Conservation (phyloP, 2,888 invertebrate species). For the Tipula vernalis region DNA sequence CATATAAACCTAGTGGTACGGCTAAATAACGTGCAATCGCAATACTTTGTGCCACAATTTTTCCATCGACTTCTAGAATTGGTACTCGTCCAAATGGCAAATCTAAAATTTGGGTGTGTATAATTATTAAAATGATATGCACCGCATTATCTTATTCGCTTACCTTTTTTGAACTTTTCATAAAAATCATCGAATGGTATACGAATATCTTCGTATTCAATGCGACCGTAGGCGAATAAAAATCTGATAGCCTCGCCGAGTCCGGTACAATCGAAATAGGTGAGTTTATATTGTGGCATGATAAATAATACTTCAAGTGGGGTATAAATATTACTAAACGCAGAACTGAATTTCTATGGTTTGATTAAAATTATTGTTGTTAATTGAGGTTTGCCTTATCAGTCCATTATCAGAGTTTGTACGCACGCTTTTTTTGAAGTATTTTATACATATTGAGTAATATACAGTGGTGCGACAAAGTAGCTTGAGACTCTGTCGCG, state of each 20-base stretch:
- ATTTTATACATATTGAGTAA: too few species aligned
- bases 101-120: not conserved
- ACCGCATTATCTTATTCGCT: not conserved
- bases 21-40: not conserved
- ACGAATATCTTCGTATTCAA: conserved; percentile 49
- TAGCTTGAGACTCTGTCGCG: too few species aligned
- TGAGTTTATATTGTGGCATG: not conserved
- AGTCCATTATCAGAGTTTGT: too few species aligned
- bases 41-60: not conserved
- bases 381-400: too few species aligned
- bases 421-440: too few species aligned
- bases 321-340: too few species aligned
- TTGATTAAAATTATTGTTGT: too few species aligned
- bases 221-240: conserved; percentile 45
- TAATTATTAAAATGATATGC: not conserved
- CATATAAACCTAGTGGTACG: not conserved
- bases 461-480: too few species aligned
- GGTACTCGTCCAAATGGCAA: not conserved
- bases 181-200: conserved; percentile 32
- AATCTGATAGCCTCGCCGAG: conserved; percentile 50
- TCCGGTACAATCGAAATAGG: conserved; percentile 47
- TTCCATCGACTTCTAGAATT: not conserved
- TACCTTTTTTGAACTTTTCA: not conserved
- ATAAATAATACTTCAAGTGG: not conserved
- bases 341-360: too few species aligned